Conservation (phyloP, 2,113 vertebrate genomes). For the Erinaceus europaeus region DNA sequence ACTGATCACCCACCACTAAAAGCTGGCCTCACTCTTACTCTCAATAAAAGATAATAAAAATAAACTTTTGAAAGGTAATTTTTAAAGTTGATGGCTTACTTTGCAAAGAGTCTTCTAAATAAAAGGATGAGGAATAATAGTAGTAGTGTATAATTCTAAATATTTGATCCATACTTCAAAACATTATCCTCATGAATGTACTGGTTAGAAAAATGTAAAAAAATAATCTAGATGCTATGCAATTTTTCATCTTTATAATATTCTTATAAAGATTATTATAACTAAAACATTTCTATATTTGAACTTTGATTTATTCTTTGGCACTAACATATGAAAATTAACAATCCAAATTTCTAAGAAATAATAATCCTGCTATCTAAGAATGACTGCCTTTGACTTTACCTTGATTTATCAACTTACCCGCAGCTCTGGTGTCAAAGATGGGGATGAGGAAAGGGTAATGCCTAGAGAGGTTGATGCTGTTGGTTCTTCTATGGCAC, state of each 20-base stretch:
- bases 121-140: too few species aligned
- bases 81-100: too few species aligned
- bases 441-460: conserved; percentile 69
- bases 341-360: not conserved
- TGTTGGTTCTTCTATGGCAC: conserved; percentile 83
- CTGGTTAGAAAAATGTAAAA: conserved; percentile 8
- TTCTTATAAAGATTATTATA: not conserved
- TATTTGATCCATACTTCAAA: not conserved
- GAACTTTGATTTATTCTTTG: not conserved
- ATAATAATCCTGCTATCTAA: not conserved
- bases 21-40: too few species aligned
- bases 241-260: conserved; percentile 23
- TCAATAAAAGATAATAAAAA: not conserved
- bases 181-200: not conserved
- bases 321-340: not conserved
- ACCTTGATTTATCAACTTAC: conserved; percentile 69
- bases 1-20: not conserved
- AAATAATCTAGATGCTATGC: not conserved
- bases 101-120: too few species aligned
- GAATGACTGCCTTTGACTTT: not conserved
- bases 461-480: conserved; percentile 78
- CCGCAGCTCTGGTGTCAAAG: conserved; percentile 82
- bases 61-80: not conserved
- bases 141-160: not conserved
- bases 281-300: not conserved